phyloP scores from a whole-genome alignment of 2,888 invertebrate species.

The Minunthozetes semirufus region DNA sequence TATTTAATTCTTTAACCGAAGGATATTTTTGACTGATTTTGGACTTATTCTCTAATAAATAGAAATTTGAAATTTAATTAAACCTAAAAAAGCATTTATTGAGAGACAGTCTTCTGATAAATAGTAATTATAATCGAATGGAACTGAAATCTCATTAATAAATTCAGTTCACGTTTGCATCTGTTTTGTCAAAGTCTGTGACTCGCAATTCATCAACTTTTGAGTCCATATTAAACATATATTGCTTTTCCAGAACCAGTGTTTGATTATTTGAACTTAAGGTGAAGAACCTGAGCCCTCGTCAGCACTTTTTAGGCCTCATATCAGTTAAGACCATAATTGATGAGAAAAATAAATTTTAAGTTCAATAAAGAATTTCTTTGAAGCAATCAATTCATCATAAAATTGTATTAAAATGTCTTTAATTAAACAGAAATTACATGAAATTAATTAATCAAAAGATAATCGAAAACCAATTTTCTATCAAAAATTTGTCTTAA shows the following conservation, averaged over 20 bases:
- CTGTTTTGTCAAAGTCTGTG: constrained; percentile 5
- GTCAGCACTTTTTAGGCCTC: background rate
- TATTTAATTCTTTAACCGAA: too few species aligned
- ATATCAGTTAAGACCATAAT: constrained; percentile 7
- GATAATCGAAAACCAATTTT: too few species aligned
- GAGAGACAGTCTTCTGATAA: background rate
- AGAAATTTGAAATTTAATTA: background rate
- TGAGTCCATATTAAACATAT: constrained; percentile 7
- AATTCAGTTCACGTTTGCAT: constrained; percentile 14
- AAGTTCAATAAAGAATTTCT: background rate
- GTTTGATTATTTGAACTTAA: background rate
- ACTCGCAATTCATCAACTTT: constrained; percentile 2
- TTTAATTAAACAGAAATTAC: too few species aligned
- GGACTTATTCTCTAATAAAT: too few species aligned
- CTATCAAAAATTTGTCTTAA: too few species aligned
- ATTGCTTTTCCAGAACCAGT: background rate
- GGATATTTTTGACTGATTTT: too few species aligned
- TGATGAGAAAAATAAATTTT: constrained; percentile 16
- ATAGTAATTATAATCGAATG: background rate
- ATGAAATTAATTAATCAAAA: too few species aligned
- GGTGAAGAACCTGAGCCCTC: background rate
- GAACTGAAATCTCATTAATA: background rate
- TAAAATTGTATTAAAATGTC: background rate
- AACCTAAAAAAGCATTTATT: background rate
- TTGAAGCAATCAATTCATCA: background rate